Evolutionary conservation across 1,140 invertebrate species (phyloP).

Genomic region (Drosophila nebulosa): DNA sequence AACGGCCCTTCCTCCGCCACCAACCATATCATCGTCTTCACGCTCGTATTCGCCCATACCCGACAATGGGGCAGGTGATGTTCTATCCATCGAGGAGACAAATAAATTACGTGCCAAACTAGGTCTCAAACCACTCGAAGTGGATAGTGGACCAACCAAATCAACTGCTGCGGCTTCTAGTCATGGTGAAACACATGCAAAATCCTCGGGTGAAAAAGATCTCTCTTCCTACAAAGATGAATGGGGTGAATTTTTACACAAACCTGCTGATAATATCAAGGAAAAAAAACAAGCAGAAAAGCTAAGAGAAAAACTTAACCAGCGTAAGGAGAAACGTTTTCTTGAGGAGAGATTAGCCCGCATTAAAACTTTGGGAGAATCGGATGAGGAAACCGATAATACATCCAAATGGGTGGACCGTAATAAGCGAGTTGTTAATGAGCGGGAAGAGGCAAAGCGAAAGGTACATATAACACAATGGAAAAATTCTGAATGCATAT

Average conservation of each 20-base stretch:
- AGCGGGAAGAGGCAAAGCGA: conserved; percentile 93
- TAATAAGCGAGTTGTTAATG: conserved; percentile 88
- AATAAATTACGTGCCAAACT: conserved; percentile 95
- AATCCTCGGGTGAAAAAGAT: conserved; percentile 75
- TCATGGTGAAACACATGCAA: conserved; percentile 35
- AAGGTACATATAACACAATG: conserved; percentile 83
- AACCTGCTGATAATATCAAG: conserved; percentile 91
- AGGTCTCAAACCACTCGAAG: conserved; percentile 95
- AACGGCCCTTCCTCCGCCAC: background rate
- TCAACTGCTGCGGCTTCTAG: conserved; percentile 24
- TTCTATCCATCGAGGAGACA: conserved; percentile 93
- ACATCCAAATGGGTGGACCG: conserved; percentile 91
- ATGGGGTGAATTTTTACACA: conserved; percentile 95
- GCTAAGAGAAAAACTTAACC: conserved; percentile 89
- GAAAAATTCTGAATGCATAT: background rate
- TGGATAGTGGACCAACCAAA: conserved; percentile 81
- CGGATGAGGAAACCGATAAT: conserved; percentile 89
- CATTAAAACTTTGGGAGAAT: conserved; percentile 87
- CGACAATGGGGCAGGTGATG: conserved; percentile 82
- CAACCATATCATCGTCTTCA: conserved; percentile 1
- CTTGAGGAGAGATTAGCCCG: conserved; percentile 86
- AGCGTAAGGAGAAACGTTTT: conserved; percentile 89
- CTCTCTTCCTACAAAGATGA: conserved; percentile 87
- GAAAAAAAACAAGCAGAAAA: conserved; percentile 90
- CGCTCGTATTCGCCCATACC: conserved; percentile 61